Percentiles rank a stretch among this genome's conserved stretches.
These are phyloP conservation scores for Mamestra configurata DNA, from an alignment of 1,140 invertebrate species.

Conservation along the genomic window DNA sequence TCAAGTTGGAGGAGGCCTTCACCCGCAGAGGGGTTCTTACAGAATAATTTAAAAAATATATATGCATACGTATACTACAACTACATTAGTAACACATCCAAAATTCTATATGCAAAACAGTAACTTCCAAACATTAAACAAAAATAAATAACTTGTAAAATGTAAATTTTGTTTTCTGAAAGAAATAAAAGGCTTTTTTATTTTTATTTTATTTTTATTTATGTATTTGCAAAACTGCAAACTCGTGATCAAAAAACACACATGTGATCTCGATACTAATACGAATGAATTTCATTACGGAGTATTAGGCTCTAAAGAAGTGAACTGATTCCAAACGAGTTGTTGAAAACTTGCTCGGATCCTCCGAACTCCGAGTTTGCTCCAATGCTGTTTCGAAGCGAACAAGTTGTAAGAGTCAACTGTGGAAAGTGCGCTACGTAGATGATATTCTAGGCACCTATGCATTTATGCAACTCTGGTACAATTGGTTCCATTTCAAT, in stretches of 20 bases:
- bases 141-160: no score
- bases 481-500: neutral
- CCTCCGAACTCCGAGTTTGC: constrained; percentile 19
- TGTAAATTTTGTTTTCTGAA: no score
- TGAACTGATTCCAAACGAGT: constrained; percentile 29
- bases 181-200: no score
- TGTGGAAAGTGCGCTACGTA: neutral
- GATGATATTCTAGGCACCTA: neutral
- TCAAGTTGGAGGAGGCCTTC: no score
- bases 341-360: constrained; percentile 10
- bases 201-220: no score
- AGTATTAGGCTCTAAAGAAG: constrained; percentile 16
- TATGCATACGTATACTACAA: no score
- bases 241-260: neutral
- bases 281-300: constrained; percentile 27
- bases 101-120: no score
- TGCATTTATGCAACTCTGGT: constrained; percentile 25
- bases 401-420: constrained; percentile 32
- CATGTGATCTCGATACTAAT: neutral
- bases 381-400: constrained; percentile 16
- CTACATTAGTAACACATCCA: no score
- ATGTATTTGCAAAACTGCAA: no score
- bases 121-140: no score
- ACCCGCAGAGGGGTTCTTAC: no score
- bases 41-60: no score